phyloP scores from a whole-genome alignment of 2,797 vertebrate species.

The Siniperca undulata region DNA sequence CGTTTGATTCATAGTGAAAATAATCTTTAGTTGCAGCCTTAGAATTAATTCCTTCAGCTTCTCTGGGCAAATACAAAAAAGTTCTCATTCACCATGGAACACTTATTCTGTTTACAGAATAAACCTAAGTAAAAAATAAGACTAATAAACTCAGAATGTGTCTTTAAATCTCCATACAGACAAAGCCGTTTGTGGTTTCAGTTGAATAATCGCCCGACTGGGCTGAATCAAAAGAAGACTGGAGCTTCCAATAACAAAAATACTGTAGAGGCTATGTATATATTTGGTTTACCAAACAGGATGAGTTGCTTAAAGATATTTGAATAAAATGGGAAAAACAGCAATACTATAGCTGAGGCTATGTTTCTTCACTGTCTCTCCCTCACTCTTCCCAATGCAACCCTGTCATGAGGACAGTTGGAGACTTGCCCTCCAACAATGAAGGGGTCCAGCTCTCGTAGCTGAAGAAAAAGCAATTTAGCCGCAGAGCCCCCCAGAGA shows the following conservation, averaged over 20 bases:
- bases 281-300: slow-evolving; percentile 8
- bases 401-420: slow-evolving; percentile 55
- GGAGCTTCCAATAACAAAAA: background rate
- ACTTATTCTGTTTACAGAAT: background rate
- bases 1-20: background rate
- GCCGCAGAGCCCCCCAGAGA: slow-evolving; percentile 57
- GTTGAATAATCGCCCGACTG: too few species aligned
- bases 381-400: background rate
- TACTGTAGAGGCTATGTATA: background rate
- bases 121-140: background rate
- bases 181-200: slow-evolving; percentile 3
- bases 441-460: slow-evolving; percentile 51
- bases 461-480: slow-evolving; percentile 79
- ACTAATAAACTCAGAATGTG: background rate
- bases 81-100: background rate
- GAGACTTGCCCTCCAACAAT: slow-evolving; percentile 66
- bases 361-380: background rate
- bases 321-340: slow-evolving; percentile 14
- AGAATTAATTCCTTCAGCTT: background rate
- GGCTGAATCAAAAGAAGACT: background rate
- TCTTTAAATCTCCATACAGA: background rate
- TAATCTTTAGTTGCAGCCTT: background rate
- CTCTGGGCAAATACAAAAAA: background rate
- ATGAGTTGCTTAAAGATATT: slow-evolving; percentile 37
- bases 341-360: background rate